Conservation (phyloP, 2,113 vertebrate genomes). For the Eulemur rufifrons region DNA sequence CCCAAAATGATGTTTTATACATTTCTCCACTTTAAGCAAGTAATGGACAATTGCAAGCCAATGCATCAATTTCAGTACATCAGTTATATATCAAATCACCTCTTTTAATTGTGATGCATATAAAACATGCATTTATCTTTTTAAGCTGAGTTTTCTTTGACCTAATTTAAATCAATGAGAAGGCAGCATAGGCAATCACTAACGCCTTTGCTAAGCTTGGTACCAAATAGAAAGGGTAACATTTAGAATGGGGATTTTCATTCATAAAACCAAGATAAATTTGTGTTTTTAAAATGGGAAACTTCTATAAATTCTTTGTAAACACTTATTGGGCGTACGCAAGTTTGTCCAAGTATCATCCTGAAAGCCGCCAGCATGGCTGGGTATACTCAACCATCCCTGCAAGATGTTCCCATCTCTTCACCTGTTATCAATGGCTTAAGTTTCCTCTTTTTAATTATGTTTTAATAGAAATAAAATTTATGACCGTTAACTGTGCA, state of each 20-base stretch:
- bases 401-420: background rate
- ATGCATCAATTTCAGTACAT: background rate
- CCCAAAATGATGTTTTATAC: background rate
- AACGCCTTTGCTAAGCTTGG: background rate
- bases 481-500: conserved; percentile 61
- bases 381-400: conserved; percentile 1
- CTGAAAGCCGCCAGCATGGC: background rate
- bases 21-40: background rate
- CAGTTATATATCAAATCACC: background rate
- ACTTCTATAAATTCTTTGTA: background rate
- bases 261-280: background rate
- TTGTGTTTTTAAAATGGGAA: background rate
- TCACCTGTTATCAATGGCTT: conserved; percentile 46
- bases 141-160: background rate
- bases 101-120: background rate
- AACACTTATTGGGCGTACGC: background rate
- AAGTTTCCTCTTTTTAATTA: background rate
- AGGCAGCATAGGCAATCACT: background rate
- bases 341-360: background rate
- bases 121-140: background rate
- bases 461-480: conserved; percentile 34
- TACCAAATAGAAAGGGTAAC: background rate
- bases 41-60: background rate
- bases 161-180: background rate
- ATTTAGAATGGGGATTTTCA: background rate